A percentile compares a stretch with the other conserved stretches of the same genome.
Conservation (phyloP, 1,140 invertebrate species). For the Nilaparvata lugens region DNA sequence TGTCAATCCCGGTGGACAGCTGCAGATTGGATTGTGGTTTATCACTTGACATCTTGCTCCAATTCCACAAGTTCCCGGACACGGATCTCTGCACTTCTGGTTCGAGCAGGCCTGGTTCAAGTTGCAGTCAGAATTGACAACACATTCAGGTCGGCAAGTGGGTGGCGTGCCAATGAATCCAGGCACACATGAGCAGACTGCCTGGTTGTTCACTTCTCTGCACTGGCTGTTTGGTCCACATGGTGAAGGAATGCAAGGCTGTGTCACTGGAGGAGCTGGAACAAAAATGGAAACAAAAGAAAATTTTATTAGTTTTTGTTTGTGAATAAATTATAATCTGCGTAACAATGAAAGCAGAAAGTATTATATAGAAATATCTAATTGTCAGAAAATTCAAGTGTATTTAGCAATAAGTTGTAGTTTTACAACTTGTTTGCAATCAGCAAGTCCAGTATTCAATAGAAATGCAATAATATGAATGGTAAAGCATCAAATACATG, state of each 20-base stretch:
- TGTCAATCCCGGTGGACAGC: constrained; percentile 52
- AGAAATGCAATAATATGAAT: too few species aligned
- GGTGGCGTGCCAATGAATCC: constrained; percentile 58
- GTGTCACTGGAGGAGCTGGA: constrained; percentile 13
- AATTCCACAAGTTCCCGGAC: constrained; percentile 56
- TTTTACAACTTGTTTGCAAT: too few species aligned
- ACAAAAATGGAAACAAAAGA: constrained; percentile 3
- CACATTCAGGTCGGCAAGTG: constrained; percentile 63
- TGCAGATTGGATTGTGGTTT: constrained; percentile 58
- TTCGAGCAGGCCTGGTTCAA: constrained; percentile 55
- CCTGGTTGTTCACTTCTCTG: constrained; percentile 46
- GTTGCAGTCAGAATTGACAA: constrained; percentile 60
- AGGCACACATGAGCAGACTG: constrained; percentile 55
- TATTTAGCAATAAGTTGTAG: too few species aligned
- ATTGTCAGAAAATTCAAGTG: too few species aligned
- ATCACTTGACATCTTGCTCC: constrained; percentile 53
- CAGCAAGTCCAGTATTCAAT: too few species aligned
- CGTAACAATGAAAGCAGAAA: too few species aligned
- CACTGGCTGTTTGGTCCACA: constrained; percentile 51
- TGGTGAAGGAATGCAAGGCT: constrained; percentile 42
- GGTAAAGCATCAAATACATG: too few species aligned
- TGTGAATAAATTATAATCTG: too few species aligned
- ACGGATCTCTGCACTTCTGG: constrained; percentile 61
- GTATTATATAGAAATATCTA: too few species aligned
- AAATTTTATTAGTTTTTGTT: constrained; percentile 4